Conservation (phyloP, 1,140 invertebrate species). For the Acromyrmex charruanus region DNA sequence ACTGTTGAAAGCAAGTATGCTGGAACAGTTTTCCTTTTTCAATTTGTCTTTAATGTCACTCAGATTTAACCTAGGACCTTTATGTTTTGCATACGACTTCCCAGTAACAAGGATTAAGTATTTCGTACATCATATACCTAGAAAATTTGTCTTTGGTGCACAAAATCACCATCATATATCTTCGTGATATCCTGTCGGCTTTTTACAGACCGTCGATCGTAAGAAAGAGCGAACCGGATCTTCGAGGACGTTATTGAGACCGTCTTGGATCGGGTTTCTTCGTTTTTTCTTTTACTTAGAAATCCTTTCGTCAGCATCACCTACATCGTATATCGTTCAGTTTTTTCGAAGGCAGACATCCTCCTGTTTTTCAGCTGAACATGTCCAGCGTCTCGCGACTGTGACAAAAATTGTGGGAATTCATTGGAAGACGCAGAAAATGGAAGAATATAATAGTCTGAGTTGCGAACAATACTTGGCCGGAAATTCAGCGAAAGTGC, state of each 20-base stretch:
- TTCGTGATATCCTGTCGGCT: conserved; percentile 6
- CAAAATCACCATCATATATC: background rate
- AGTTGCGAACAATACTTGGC: background rate
- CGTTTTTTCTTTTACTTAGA: background rate
- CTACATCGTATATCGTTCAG: background rate
- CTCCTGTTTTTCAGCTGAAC: conserved; percentile 21
- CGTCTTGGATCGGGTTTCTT: background rate
- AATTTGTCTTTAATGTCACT: background rate
- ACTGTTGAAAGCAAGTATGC: background rate
- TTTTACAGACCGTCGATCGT: conserved; percentile 33
- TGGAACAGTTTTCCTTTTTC: background rate
- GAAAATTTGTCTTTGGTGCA: conserved; percentile 23
- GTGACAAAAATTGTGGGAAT: conserved; percentile 22
- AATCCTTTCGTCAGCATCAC: conserved; percentile 35
- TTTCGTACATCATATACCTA: conserved; percentile 11
- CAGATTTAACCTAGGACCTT: background rate
- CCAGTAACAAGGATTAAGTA: background rate
- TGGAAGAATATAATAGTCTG: background rate
- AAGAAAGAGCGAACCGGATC: conserved; percentile 1
- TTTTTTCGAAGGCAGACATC: background rate
- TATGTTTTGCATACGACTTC: background rate
- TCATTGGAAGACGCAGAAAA: background rate
- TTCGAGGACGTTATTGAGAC: conserved; percentile 1
- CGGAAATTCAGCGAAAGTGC: background rate
- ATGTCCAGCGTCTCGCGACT: background rate